Base-by-base conservation (phyloP, 2,888 invertebrate genomes). In the Polymixis lichenea region DNA sequence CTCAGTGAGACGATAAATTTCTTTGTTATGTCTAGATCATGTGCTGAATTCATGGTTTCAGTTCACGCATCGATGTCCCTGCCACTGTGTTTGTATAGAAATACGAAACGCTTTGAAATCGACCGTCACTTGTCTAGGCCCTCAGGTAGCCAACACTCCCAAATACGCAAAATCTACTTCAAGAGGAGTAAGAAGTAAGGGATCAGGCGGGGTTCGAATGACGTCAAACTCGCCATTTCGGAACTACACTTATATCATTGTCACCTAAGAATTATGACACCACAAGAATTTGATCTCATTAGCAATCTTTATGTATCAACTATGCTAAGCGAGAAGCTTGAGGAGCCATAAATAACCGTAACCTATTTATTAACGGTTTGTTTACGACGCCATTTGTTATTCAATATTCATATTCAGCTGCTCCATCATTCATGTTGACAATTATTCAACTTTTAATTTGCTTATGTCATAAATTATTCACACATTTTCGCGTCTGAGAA, bases 401-500 rank as follows among this genome's bases (percentile, higher is more conserved):
- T 81, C 64, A 72, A 56, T 60, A 83, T 83, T 81, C 60, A 69
- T 56, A 68, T 51, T 49, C 19, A 51, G 67, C 53, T 64, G 64
- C 32, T 73, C 53, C 38, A 83, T 78, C 65, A 78, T 83, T 83
- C 64, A 82, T 74, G 19, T 9, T 13, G 32, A 32, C 68, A 65
- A 81, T 79, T 83, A 82, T 79, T 69, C 73, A 56, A 68, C 46
- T 83, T 70, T 82, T 83, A 79, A 79, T 83, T 83, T 75, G 75
- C 65, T 51, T 80, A 61, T 25, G 53, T 69, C 46, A 80, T 72
- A 84, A 72, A 76, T 76, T 55, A 84, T 84, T 80, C 56, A 80
- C 61, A 66, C 25, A 55, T 71, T 67, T 69, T 76, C 4, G 51
- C n/a, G 56, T 61, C 55, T 53, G n/a, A 13, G 56, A 80, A 62